phyloP scores from a whole-genome alignment of 2,797 vertebrate genomes.

The Nannoperca australis region DNA sequence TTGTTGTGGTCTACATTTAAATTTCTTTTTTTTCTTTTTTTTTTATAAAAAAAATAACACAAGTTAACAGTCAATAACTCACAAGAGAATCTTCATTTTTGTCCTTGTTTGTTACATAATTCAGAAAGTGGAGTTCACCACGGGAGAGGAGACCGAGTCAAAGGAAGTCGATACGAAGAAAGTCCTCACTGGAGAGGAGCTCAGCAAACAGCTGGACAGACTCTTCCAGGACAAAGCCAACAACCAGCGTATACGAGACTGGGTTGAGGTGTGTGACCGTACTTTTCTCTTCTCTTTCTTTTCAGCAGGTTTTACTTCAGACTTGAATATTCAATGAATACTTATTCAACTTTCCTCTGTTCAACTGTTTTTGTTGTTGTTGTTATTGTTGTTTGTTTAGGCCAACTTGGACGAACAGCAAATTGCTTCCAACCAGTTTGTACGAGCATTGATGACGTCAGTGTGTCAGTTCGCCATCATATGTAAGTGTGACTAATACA shows the following conservation, averaged over 20 bases:
- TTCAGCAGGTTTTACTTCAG: not conserved
- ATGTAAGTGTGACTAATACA: constrained; percentile 84
- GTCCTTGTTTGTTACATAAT: not conserved
- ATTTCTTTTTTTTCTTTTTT: no score
- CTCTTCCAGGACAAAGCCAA: constrained; percentile 91
- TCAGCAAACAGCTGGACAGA: constrained; percentile 90
- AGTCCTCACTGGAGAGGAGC: constrained; percentile 87
- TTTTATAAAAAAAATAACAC: no score
- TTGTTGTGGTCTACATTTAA: not conserved
- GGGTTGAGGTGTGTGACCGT: constrained; percentile 90
- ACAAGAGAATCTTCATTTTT: not conserved
- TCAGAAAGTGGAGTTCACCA: constrained; percentile 95
- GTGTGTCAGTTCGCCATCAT: constrained; percentile 95
- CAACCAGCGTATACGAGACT: constrained; percentile 94
- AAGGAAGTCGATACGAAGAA: constrained; percentile 85
- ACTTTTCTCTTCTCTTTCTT: not conserved
- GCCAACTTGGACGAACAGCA: constrained; percentile 93
- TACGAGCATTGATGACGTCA: constrained; percentile 93
- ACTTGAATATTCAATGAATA: not conserved
- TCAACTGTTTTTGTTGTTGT: not conserved
- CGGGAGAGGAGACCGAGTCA: constrained; percentile 85
- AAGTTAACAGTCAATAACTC: not conserved
- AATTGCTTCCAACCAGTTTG: constrained; percentile 88
- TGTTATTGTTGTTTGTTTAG: constrained; percentile 72
- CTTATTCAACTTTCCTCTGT: not conserved